Evolutionary conservation across 2,113 vertebrate genomes (phyloP).

Genomic region (Chloropsis cyanopogon): DNA sequence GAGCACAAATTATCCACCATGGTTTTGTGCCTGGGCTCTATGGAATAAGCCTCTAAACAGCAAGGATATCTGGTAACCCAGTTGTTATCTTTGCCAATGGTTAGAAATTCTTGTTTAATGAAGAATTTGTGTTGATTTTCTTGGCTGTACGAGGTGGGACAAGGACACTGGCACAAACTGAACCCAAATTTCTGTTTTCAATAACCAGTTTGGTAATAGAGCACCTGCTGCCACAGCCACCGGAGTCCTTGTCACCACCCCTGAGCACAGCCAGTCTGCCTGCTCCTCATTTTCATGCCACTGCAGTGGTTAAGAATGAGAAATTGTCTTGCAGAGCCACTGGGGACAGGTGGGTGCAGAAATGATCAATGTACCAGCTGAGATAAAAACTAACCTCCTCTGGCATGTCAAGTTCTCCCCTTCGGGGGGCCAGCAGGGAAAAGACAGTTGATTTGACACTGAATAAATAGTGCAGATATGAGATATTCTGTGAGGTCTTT

Average conservation of each 20-base stretch:
- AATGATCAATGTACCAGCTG: neutral
- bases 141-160: neutral
- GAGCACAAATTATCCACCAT: neutral
- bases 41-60: neutral
- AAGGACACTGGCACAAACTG: neutral
- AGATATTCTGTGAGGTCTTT: conserved; percentile 39
- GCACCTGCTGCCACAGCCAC: neutral
- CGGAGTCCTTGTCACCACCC: neutral
- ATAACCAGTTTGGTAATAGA: neutral
- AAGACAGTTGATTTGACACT: conserved; percentile 8
- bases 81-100: neutral
- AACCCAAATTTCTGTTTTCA: neutral
- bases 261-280: neutral
- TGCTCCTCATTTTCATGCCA: conserved; percentile 7
- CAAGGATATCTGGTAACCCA: neutral
- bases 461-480: conserved; percentile 29
- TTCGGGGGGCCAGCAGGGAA: conserved; percentile 27
- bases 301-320: conserved; percentile 15
- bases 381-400: conserved; percentile 7
- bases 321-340: neutral
- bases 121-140: neutral
- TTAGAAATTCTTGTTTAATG: neutral
- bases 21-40: neutral
- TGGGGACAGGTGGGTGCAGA: conserved; percentile 25
- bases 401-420: neutral